phyloP scores from a whole-genome alignment of 2,888 invertebrate genomes.

The Nephrocerus scutellatus region DNA sequence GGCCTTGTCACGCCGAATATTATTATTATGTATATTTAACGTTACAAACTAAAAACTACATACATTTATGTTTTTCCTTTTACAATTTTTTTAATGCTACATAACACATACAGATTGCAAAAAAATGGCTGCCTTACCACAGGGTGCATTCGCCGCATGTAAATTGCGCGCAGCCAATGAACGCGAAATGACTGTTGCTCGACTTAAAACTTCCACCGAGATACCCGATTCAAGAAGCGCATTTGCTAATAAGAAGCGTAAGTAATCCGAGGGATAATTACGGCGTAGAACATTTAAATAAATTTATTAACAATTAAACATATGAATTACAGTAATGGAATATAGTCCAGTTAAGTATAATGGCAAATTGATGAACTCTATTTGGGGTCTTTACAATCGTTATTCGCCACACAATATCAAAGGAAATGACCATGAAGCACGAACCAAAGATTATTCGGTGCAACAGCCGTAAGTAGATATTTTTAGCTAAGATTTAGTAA shows the following conservation, averaged over 20 bases:
- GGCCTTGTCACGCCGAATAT: too few species aligned
- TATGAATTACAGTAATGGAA: slow-evolving; percentile 53
- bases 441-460: slow-evolving; percentile 21
- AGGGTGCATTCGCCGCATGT: slow-evolving; percentile 65
- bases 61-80: too few species aligned
- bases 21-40: too few species aligned
- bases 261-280: slow-evolving; percentile 21
- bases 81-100: too few species aligned
- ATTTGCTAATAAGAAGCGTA: slow-evolving; percentile 38
- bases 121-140: slow-evolving; percentile 67
- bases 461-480: slow-evolving; percentile 35
- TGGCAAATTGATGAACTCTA: slow-evolving; percentile 82
- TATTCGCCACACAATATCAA: slow-evolving; percentile 85
- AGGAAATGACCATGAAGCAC: slow-evolving; percentile 57
- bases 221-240: slow-evolving; percentile 32
- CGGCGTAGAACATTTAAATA: neutral
- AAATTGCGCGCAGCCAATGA: slow-evolving; percentile 54
- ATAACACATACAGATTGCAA: too few species aligned
- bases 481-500: neutral
- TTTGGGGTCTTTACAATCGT: slow-evolving; percentile 85
- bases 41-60: too few species aligned
- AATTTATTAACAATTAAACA: neutral
- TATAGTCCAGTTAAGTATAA: slow-evolving; percentile 70
- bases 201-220: slow-evolving; percentile 47
- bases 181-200: slow-evolving; percentile 52